These are phyloP conservation scores for Eristalinus sepulchralis DNA, from an alignment of 2,888 invertebrate genomes.

Conservation along the genomic window DNA sequence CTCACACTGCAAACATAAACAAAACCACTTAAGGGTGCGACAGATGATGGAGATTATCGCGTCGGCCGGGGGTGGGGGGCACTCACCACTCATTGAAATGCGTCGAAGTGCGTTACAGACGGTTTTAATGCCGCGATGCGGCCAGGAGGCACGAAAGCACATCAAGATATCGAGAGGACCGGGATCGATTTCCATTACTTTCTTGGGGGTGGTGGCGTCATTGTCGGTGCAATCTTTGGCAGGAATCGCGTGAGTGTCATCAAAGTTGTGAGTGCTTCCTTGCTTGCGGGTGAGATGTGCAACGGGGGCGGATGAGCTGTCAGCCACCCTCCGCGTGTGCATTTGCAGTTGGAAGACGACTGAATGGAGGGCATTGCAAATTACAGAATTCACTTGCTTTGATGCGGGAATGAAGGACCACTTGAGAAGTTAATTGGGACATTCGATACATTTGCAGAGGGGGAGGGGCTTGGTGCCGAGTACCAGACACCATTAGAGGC, in stretches of 20 bases:
- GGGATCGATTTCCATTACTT: slow-evolving; percentile 53
- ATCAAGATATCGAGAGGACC: slow-evolving; percentile 42
- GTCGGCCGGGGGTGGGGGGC: neutral
- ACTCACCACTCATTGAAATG: slow-evolving; percentile 59
- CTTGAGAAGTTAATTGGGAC: slow-evolving; percentile 63
- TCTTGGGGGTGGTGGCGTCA: neutral
- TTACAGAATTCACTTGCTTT: slow-evolving; percentile 52
- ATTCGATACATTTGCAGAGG: slow-evolving; percentile 49
- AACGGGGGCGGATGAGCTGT: slow-evolving; percentile 6
- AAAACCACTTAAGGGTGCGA: slow-evolving; percentile 60
- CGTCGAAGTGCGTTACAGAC: slow-evolving; percentile 62
- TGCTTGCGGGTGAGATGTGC: slow-evolving; percentile 24
- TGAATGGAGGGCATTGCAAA: slow-evolving; percentile 13
- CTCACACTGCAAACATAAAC: slow-evolving; percentile 62
- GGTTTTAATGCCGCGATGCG: slow-evolving; percentile 44
- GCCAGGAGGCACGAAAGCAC: slow-evolving; percentile 51
- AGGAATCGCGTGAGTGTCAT: slow-evolving; percentile 62
- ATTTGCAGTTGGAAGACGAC: slow-evolving; percentile 32
- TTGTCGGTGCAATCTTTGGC: slow-evolving; percentile 31
- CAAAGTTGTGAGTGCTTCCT: slow-evolving; percentile 48
- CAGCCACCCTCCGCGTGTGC: neutral
- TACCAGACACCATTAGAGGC: slow-evolving; percentile 27
- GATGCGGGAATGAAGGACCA: slow-evolving; percentile 49
- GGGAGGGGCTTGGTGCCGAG: neutral
- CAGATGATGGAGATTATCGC: neutral